A percentile compares a stretch with the other conserved stretches of the same genome.
Conservation (phyloP, 2,888 invertebrate species). For the Melanophora roralis region DNA sequence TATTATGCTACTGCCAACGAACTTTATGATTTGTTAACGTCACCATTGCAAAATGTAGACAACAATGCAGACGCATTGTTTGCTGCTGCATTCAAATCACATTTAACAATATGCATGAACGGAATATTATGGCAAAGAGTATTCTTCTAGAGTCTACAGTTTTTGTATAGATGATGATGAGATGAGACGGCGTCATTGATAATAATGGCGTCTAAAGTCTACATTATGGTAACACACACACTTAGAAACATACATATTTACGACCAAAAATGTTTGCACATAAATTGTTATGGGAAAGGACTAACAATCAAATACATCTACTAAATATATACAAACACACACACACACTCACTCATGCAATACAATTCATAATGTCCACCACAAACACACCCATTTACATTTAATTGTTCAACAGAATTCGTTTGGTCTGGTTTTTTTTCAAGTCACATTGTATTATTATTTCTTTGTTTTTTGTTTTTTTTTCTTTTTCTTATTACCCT, state of each 20-base stretch:
- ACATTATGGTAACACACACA: conserved; percentile 17
- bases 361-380: not conserved
- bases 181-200: conserved; percentile 46
- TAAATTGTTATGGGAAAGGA: conserved; percentile 15
- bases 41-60: conserved; percentile 36
- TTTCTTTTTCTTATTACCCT: not conserved
- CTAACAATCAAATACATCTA: conserved; percentile 6
- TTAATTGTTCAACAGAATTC: not conserved
- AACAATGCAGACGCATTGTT: conserved; percentile 43
- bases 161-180: not conserved
- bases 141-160: not conserved
- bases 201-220: conserved; percentile 59
- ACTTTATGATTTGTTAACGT: conserved; percentile 44
- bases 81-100: conserved; percentile 31
- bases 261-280: not conserved
- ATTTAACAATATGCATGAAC: conserved; percentile 35
- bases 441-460: conserved; percentile 27
- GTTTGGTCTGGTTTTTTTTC: conserved; percentile 5
- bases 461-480: conserved; percentile 28
- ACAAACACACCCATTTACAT: conserved; percentile 30
- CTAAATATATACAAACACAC: too few relatives aligned
- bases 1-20: conserved; percentile 49
- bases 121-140: conserved; percentile 4
- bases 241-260: not conserved
- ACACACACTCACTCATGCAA: conserved; percentile 8